phyloP scores from a whole-genome alignment of 2,113 vertebrate genomes.

The Noturus placidus region DNA sequence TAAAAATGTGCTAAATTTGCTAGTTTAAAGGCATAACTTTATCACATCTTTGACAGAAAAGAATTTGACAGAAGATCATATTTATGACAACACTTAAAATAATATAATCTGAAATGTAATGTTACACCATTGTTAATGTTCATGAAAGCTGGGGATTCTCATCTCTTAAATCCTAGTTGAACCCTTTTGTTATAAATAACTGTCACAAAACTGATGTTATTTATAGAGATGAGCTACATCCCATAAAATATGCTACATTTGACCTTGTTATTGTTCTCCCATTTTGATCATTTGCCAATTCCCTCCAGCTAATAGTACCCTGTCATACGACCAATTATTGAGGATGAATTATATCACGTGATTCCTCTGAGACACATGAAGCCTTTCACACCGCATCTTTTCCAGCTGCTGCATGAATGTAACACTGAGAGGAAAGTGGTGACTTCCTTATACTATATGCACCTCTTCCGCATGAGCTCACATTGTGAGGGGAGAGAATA shows the following conservation, averaged over 20 bases:
- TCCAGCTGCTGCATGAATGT: background rate
- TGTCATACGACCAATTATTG: background rate
- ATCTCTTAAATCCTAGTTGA: background rate
- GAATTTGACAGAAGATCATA: background rate
- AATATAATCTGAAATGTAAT: background rate
- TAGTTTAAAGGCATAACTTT: background rate
- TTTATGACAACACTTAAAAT: background rate
- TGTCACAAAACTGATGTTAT: background rate
- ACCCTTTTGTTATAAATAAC: background rate
- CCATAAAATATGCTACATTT: background rate
- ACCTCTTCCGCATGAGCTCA: constrained; percentile 5
- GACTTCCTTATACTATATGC: constrained; percentile 9
- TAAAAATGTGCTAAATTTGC: background rate
- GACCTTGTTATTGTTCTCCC: background rate
- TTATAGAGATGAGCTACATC: background rate
- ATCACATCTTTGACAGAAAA: background rate
- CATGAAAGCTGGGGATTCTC: background rate
- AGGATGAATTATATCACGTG: background rate
- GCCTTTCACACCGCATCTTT: constrained; percentile 2
- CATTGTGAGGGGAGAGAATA: background rate
- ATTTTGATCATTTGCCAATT: background rate
- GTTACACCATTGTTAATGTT: background rate
- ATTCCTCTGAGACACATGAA: background rate
- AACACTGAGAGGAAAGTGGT: constrained; percentile 5
- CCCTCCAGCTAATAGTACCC: background rate